Base-by-base conservation (phyloP, 1,140 invertebrate species). In the Lepidostoma basale region DNA sequence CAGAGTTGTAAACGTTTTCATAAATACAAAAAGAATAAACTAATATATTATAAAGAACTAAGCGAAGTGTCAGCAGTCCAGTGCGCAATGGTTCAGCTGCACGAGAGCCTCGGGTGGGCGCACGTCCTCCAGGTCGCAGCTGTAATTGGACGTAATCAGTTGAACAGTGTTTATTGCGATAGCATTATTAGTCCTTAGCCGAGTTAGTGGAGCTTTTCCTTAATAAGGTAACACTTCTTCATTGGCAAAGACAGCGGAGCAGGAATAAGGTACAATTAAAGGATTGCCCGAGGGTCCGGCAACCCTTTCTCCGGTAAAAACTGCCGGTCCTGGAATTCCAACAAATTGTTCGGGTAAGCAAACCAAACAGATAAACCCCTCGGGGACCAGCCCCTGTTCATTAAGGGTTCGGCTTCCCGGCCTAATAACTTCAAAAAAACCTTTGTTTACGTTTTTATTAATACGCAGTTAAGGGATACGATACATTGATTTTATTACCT, bases 361-460 rank as follows among this genome's bases (percentile, higher is more conserved):
- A 56, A 56, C 52, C 30, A 16, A 56, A 56, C 52, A 25, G 8
- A 49, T 36, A 9, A 36, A 36, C 33, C 52, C 52, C 49, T 16
- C 14, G 22, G 52, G 52, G 52, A 56, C 20, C 14, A 20, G 36
- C 52, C 45, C 52, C 30, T 56, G 52, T 56, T 56, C 52, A 56
- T 56, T 56, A 56, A 56, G 52, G 5, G 52, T 33, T 56, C 18
- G 44, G 8, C 44, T 47, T 47, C 18, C 44, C 23, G 10, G 3
- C 28, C 52, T 39, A 56, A 56, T 56, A 56, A 56, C 28, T 56
- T 56, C 26, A 56, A 56, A 56, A 47, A 47, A 56, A 33, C 30
- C 28, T 56, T 56, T 39, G 28, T 56, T 56, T 56, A 56, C 30
- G 10, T 56, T 56, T 56, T 56, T 56, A 56, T 39, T 56, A 56